These are phyloP conservation scores for Drosophila trapezifrons DNA, from an alignment of 1,140 invertebrate species.

Conservation along the genomic window DNA sequence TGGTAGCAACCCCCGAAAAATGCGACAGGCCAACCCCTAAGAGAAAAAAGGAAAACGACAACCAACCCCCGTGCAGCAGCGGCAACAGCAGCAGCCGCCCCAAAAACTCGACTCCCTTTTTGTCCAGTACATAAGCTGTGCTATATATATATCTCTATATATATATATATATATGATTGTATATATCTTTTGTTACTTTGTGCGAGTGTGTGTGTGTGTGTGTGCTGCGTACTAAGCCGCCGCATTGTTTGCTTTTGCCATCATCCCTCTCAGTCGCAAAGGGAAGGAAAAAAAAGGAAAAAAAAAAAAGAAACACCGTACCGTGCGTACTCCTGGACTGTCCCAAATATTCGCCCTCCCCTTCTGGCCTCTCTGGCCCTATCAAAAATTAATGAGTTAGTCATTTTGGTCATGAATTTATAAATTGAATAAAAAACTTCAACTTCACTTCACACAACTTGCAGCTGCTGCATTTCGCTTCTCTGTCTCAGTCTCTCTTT, in stretches of 20 bases:
- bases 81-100: conserved; percentile 43
- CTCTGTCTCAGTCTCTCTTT: not conserved
- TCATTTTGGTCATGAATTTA: conserved; percentile 81
- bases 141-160: conserved; percentile 26
- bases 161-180: conserved; percentile 23
- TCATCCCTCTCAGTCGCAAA: conserved; percentile 8
- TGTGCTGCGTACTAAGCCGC: conserved; percentile 65
- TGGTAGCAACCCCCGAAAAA: conserved; percentile 58
- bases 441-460: conserved; percentile 29
- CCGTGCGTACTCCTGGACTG: not conserved
- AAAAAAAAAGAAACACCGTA: conserved; percentile 2
- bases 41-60: conserved; percentile 29
- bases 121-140: conserved; percentile 20
- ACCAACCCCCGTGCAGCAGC: conserved; percentile 62
- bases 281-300: not conserved
- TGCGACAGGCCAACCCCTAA: conserved; percentile 43
- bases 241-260: conserved; percentile 71
- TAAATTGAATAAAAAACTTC: conserved; percentile 81
- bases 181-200: conserved; percentile 20
- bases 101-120: conserved; percentile 44
- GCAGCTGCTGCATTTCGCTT: conserved; percentile 68
- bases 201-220: conserved; percentile 17
- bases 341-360: conserved; percentile 35
- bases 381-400: conserved; percentile 83
- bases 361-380: conserved; percentile 18